Base-by-base conservation (phyloP, 2,888 invertebrate species). In the Meghimatium bilineatum region DNA sequence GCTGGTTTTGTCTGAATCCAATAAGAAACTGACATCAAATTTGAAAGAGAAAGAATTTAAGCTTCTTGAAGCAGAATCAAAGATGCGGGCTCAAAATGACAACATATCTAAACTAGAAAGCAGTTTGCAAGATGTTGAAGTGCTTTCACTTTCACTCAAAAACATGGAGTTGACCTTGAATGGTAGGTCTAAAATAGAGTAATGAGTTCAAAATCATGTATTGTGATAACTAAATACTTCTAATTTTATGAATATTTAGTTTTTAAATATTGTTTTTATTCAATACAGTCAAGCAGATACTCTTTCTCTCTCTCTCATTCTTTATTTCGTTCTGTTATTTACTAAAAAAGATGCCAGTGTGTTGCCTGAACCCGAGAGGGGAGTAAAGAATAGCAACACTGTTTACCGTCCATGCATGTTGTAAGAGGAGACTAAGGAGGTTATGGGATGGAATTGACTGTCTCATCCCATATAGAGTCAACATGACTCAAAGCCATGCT, bases 11-110 rank as follows among this genome's bases (percentile, higher is more conserved):
- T 38, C 83, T 0, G 85, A 88, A 79, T 86, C 87, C 36, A 86
- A 86, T 60, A 84, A 77, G 34, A 52, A 77, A 5, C 67, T 86
- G 26, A 72, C 72, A 20, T 82, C 80, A 14, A 87, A 81, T 26
- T 82, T 90, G 10, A 85, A 89, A 74, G 80, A 87, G 26, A 84
- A 86, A 85, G 89, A 89, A 82, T 79, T 86, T 26, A 86, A 87
- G 76, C 72, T 90, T 6, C 60, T 79, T 23, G 72, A 67, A 60
- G 87, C 87, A 77, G 87, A 88, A 60, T 78, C 85, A 74, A 89
- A 90, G 75, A 82, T 89, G 38, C 79, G 85, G 44, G 81, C 85
- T 29, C 79, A 88, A 71, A 86, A 85, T 34, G 85, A 85, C 52
- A 80, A 87, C 32, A 84, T 71, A 1, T 49, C 26, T 23, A 67